Evolutionary conservation across 2,888 invertebrate genomes (phyloP), one percentile per base, ranked within the genome.

Genomic region (Eristalis pertinax): DNA sequence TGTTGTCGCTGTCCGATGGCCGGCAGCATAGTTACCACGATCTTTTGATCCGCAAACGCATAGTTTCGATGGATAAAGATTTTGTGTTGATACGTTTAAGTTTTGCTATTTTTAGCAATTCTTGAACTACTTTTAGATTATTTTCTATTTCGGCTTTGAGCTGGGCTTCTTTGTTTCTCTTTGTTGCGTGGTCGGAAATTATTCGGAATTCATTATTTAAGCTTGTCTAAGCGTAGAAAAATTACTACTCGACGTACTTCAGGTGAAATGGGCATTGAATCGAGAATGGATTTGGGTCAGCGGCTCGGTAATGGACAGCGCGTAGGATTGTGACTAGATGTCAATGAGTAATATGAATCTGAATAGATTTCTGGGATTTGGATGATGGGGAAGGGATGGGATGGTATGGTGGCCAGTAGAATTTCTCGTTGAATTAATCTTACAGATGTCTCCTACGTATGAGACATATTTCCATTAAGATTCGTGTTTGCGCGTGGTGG

Each of bases 191-290:
- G 50, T 24, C 41, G 50, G 50, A 50, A 26, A 56, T 38, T 70
- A 35, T 68, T 69, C 63, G 63, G 68, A 80, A 80, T 60, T 75
- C 81, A 63, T 75, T 81, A 81, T 63, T 75, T 75, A 69, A 75
- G 64, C 68, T 69, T 81, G 80, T 74, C 68, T 56, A 75, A 81
- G 74, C 24, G 63, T 75, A 29, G 38, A 63, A 64, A 74, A 81
- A 75, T 69, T 56, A 68, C 60, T 22, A 50, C 73, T 74, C 60
- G 1, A 29, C 38, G 13, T 38, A 62, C 62, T 77, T 69, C 8
- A 60, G 13, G 15, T 67, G 60, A 41, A 68, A 60, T 29, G 13
- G 62, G 35, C 32, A 50, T 38, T 26, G 75, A 38, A 24, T n/a
- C 41, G 73, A 63, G 26, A 43, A 38, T 70, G 38, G 43, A 73